Evolutionary conservation across 2,888 invertebrate genomes (phyloP), one percentile per base, ranked within the genome.

Genomic region (Lasioglossum pauxillum): DNA sequence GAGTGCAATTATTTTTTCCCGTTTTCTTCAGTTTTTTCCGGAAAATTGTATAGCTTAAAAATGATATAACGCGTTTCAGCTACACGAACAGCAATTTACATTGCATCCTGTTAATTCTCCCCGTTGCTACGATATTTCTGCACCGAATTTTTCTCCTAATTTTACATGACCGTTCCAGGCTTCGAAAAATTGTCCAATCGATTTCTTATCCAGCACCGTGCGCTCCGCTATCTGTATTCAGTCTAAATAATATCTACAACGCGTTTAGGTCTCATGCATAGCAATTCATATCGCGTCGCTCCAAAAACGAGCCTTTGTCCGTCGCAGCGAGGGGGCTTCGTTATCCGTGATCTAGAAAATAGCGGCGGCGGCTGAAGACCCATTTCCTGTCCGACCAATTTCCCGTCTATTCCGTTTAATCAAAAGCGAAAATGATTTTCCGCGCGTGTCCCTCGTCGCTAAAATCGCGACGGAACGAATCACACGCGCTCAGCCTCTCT

Each of bases 331-430:
- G 60, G 35, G 64, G 49, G 77, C 64, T 82, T 88, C 83, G 85
- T 88, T 88, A 83, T 85, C 38, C 35, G 31, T 46, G 49, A 79
- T 85, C 64, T 60, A 14, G 41, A 78, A 84, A 76, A 35, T 35
- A 16, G 38, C 44, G 31, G 10, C 19, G 23, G 38, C 44, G 31
- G 14, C 16, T 23, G 14, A 41, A 44, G 16, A 57, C 23, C 44
- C 49, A 38, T 76, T 35, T 19, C 71, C 19, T 27, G 16, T 46
- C 14, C 46, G 38, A 27, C 12, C 31, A 64, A 64, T 64, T 64
- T 64, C 27, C 31, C 31, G 31, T 64, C 64, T 64, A 19, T 31
- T 64, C 23, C 44, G 3, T 12, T 57, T 44, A 41, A 71, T n/a
- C 8, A 44, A 23, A 27, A 38, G 35, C 74, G 12, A 27, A n/a